Evolutionary conservation across 1,140 invertebrate species (phyloP), one percentile per base, ranked within the genome.

Genomic region (Sycophila sp.): DNA sequence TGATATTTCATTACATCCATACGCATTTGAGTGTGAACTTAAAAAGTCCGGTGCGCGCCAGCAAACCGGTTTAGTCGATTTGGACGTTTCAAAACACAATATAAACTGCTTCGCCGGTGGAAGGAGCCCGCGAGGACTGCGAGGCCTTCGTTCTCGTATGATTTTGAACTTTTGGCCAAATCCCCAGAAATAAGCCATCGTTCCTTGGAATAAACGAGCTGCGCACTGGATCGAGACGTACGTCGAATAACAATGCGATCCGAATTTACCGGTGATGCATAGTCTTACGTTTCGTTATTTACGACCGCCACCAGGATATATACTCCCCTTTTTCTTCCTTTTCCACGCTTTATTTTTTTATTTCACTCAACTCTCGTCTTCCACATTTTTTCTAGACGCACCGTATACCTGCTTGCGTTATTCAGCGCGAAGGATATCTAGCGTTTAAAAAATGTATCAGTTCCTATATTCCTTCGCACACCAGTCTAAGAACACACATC

Each of bases 171-270:
- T 55, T n/a, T 30, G 58, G 67, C 17, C 58, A 63, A 64, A 70
- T 64, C 60, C 59, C 51, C 49, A 26, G 38, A 58, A 70, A 58
- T 70, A 70, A 70, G 68, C 68, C 60, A 47, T 58, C 51, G 19
- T 28, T 19, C 60, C 38, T 15, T 13, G 13, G 19, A 58, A 56
- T 51, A 59, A 59, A 59, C 30, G 60, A 64, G 51, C 40, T 15
- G 30, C 36, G 53, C 28, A 28, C 45, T 36, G 62, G 42, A 59
- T 65, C 53, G 62, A 53, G 55, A 71, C 55, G 69, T 42, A 51
- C 62, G 60, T 71, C 69, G 69, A 71, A 71, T 66, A 71, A 71
- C 69, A 71, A 71, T 71, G 69, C 69, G 53, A 59, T 66, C 56
- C 69, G 40, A 71, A 66, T 71, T 66, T 36, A 38, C 62, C 62